Evolutionary conservation across 2,797 vertebrate genomes (phyloP).

Genomic region (Apodemus agrarius): DNA sequence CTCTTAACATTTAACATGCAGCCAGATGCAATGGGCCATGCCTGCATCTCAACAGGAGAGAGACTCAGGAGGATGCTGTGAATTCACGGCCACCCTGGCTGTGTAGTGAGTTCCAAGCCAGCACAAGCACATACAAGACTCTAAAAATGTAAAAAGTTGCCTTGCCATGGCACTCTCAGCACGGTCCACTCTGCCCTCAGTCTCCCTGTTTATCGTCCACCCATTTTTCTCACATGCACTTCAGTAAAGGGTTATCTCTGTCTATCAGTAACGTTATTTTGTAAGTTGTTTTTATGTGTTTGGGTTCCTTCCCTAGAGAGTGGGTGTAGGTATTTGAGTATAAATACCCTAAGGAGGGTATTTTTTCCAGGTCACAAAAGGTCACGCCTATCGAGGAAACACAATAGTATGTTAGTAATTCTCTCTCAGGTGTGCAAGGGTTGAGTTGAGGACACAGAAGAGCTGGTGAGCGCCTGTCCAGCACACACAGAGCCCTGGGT

Average conservation of each 20-base stretch:
- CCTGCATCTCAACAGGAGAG: neutral
- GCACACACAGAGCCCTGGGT: neutral
- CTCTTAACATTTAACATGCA: neutral
- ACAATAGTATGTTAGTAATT: neutral
- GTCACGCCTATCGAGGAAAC: neutral
- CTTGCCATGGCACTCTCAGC: neutral
- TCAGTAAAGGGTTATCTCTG: slow-evolving; percentile 27
- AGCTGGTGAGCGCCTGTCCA: neutral
- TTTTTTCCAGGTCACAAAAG: slow-evolving; percentile 23
- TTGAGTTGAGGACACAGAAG: neutral
- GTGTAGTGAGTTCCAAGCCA: neutral
- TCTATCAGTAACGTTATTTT: slow-evolving; percentile 1
- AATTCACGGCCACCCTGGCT: neutral
- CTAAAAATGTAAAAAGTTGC: neutral
- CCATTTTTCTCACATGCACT: neutral
- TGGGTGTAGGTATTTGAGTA: neutral
- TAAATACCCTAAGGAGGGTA: neutral
- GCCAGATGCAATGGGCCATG: neutral
- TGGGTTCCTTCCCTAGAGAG: slow-evolving; percentile 26
- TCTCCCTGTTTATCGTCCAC: neutral
- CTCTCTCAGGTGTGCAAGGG: neutral
- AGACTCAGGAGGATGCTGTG: neutral
- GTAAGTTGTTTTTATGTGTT: slow-evolving; percentile 37
- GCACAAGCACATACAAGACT: neutral
- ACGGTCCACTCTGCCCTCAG: neutral